Conservation (phyloP, 2,113 vertebrate genomes). For the Etheostoma cragini region DNA sequence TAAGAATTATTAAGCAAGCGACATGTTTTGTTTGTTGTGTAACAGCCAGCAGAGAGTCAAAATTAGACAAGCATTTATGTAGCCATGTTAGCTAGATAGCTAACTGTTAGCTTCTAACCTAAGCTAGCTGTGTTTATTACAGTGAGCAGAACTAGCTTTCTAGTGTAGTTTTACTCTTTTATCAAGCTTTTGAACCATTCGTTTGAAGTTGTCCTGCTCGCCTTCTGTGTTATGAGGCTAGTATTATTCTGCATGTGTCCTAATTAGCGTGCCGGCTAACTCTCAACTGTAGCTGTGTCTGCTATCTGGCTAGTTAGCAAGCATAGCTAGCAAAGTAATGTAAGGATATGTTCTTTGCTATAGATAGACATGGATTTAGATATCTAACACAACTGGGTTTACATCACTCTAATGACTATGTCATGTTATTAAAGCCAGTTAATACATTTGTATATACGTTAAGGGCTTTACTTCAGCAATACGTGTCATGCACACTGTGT, state of each 20-base stretch:
- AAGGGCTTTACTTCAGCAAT: background rate
- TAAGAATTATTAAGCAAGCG: slow-evolving; percentile 20
- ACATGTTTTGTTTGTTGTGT: background rate
- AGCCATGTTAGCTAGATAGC: slow-evolving; percentile 18
- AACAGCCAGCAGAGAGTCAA: background rate
- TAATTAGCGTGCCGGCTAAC: slow-evolving; percentile 3
- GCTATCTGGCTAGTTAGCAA: background rate
- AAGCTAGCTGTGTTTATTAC: slow-evolving; percentile 13
- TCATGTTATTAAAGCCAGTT: background rate
- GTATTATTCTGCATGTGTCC: background rate
- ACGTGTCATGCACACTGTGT: too few species aligned
- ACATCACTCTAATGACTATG: rapidly evolving
- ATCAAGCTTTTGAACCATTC: background rate
- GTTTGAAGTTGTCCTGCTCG: rapidly evolving
- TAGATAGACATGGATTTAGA: rapidly evolving
- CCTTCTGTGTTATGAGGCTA: background rate
- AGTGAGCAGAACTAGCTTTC: background rate
- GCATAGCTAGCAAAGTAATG: background rate
- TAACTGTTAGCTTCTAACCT: slow-evolving; percentile 43
- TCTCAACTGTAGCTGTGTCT: background rate
- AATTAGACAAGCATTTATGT: rapidly evolving
- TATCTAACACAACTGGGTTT: rapidly evolving
- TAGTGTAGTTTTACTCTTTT: background rate
- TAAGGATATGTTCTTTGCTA: background rate
- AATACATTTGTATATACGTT: background rate